Evolutionary conservation across 2,888 invertebrate species (phyloP).

Genomic region (Pherbina coryleti): DNA sequence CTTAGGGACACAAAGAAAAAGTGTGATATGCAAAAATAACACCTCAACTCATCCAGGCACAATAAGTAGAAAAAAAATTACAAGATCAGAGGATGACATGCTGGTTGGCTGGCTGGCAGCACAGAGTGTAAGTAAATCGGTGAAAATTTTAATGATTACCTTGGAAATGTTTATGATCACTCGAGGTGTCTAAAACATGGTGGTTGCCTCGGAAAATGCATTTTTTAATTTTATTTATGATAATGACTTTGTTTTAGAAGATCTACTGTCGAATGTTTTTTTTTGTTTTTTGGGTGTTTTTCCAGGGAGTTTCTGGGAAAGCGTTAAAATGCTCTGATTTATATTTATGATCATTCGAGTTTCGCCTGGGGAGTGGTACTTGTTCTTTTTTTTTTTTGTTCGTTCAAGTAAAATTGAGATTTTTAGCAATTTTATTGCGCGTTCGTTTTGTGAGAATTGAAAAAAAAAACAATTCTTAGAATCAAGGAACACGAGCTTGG

Average conservation of each 20-base stretch:
- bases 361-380: neutral
- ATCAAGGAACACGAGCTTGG: too few relatives aligned
- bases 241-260: slow-evolving; percentile 9
- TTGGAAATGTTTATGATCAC: slow-evolving; percentile 8
- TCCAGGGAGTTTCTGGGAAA: slow-evolving; percentile 14
- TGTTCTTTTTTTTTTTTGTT: neutral
- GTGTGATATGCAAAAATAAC: slow-evolving; percentile 35
- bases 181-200: slow-evolving; percentile 12
- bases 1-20: slow-evolving; percentile 13
- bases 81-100: neutral
- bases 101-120: neutral
- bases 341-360: slow-evolving; percentile 20
- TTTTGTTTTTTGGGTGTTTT: slow-evolving; percentile 2
- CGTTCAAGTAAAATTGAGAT: slow-evolving; percentile 11
- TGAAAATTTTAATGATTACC: slow-evolving; percentile 22
- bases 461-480: too few relatives aligned
- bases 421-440: slow-evolving; percentile 26
- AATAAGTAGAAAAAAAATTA: neutral
- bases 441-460: neutral
- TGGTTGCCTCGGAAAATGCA: neutral
- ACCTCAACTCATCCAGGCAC: neutral
- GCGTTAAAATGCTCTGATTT: slow-evolving; percentile 18
- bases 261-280: neutral
- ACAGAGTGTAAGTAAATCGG: neutral
- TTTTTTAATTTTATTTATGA: slow-evolving; percentile 21